A percentile compares a stretch with the other conserved stretches of the same genome.
phyloP scores from a whole-genome alignment of 2,888 invertebrate species.

The Callinectes sapidus region DNA sequence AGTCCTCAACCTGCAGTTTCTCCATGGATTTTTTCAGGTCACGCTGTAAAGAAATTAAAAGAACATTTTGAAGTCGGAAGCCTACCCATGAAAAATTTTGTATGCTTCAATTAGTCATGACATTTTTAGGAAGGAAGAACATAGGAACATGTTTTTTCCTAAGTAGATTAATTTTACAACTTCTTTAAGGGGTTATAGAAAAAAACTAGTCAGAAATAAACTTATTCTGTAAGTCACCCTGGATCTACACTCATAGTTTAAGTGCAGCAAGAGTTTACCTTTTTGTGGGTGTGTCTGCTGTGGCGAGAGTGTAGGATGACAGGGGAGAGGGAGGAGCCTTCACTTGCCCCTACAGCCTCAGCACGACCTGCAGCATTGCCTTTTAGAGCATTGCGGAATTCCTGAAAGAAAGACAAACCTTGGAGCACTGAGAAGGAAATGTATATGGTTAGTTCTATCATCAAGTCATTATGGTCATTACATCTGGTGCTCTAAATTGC shows the following conservation, averaged over 20 bases:
- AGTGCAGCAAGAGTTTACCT: constrained; percentile 21
- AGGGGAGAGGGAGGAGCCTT: constrained; percentile 56
- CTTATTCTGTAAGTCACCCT: too few species aligned
- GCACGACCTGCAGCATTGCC: constrained; percentile 50
- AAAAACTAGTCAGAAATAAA: too few species aligned
- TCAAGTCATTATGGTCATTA: background rate
- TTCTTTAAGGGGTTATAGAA: too few species aligned
- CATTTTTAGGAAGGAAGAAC: background rate
- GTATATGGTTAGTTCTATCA: background rate
- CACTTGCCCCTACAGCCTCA: constrained; percentile 50
- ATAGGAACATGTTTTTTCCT: background rate
- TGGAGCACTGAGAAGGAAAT: background rate
- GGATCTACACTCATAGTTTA: too few species aligned
- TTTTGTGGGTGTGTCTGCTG: constrained; percentile 34
- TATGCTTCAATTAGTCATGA: background rate
- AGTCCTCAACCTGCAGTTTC: constrained; percentile 61
- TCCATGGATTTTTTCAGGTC: constrained; percentile 52
- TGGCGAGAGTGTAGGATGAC: constrained; percentile 47
- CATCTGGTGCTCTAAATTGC: too few species aligned
- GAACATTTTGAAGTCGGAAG: background rate
- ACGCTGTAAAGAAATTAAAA: constrained; percentile 34
- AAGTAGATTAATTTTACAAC: too few species aligned
- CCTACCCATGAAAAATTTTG: background rate
- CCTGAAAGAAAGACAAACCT: constrained; percentile 27
- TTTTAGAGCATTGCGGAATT: constrained; percentile 64